phyloP scores from a whole-genome alignment of 2,888 invertebrate genomes.

The Epinotia bilunana region DNA sequence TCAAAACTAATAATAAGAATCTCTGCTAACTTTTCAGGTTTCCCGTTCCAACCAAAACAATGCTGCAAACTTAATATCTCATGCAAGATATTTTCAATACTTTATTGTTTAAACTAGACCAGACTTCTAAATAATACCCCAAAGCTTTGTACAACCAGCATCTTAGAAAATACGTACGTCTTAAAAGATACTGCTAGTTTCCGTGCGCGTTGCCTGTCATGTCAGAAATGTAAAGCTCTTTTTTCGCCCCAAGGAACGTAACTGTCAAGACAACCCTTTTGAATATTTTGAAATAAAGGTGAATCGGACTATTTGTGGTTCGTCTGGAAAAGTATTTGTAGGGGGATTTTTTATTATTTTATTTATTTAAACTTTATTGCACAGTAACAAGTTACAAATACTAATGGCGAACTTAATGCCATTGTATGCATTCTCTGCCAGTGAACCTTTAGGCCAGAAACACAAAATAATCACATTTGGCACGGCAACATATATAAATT shows the following conservation, averaged over 20 bases:
- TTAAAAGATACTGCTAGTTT: constrained; percentile 5
- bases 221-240: constrained; percentile 7
- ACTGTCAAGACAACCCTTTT: constrained; percentile 23
- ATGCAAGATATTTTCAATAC: background rate
- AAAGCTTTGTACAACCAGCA: background rate
- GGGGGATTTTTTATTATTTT: background rate
- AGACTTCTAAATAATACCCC: background rate
- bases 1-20: no score
- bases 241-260: constrained; percentile 5
- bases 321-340: constrained; percentile 8
- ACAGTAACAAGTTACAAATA: no score
- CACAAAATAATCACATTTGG: no score
- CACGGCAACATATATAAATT: no score
- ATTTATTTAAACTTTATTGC: no score
- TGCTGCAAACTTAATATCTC: no score
- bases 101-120: background rate
- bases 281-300: constrained; percentile 29
- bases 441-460: no score
- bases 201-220: constrained; percentile 11
- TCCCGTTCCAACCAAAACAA: no score
- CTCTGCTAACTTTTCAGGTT: no score
- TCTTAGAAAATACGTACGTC: background rate
- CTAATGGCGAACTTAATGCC: no score
- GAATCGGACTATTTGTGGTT: constrained; percentile 1
- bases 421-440: no score